Evolutionary conservation across 1,140 invertebrate species (phyloP), one percentile per base, ranked within the genome.

Genomic region (Geopemphigus sp.): DNA sequence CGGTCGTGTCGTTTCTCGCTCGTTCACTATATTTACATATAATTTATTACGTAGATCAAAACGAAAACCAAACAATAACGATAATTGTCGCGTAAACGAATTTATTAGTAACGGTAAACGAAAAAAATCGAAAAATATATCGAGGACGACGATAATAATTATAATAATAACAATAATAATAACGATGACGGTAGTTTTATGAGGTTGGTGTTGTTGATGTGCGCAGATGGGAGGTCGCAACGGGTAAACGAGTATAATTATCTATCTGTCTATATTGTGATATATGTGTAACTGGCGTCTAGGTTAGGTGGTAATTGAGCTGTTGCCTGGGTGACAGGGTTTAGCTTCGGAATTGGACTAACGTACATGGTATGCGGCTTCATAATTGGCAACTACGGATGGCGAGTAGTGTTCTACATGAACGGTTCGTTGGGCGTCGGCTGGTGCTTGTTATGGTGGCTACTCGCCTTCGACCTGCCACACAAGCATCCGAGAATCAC

Each of bases 381-480:
- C 84, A 87, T 92, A 78, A 91, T 92, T 82, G 88, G 88, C 22
- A 86, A 89, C 81, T 89, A 88, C 80, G 90, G 90, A 53, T 92
- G 91, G 91, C 85, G 88, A 17, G 85, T 87, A 19, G 89, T 92
- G 15, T 92, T 92, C 85, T 92, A 92, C 83, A 91, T 90, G 8
- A 91, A 90, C 8, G 92, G 92, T 1, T 87, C 87, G n/a, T 86
- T 92, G 73, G 92, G 91, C 5, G 83, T 90, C 32, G 53, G 87
- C 1, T 90, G 90, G 90, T 91, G 90, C 83, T 45, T 91, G 26
- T 87, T 92, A 83, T 94, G 93, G 92, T 90, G 90, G 83, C 86
- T 91, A 66, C 85, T 93, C 81, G 92, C 91, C n/a, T 92, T 89
- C 82, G 91, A 94, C 83, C 89, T 88, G 61, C 93, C 93, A 0